Conservation (phyloP, 2,113 vertebrate genomes). For the Pterophyllum scalare region DNA sequence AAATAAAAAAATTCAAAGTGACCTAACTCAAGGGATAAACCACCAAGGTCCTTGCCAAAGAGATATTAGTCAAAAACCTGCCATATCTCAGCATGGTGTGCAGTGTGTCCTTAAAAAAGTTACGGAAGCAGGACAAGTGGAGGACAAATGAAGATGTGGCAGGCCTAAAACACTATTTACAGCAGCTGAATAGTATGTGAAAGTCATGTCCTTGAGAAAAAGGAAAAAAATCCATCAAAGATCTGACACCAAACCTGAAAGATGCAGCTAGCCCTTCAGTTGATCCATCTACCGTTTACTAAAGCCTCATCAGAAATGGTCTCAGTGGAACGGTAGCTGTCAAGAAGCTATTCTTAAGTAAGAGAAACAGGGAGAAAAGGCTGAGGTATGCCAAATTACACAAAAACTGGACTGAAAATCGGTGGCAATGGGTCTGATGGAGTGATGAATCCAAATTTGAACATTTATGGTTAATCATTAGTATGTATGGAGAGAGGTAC, state of each 20-base stretch:
- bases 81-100: neutral
- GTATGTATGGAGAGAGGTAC: neutral
- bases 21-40: too few species aligned
- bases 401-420: neutral
- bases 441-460: neutral
- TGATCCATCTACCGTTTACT: neutral
- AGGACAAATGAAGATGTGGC: neutral
- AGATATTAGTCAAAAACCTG: neutral
- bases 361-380: neutral
- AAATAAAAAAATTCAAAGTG: too few species aligned
- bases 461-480: neutral
- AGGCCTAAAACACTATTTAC: neutral
- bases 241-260: neutral
- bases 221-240: fast-evolving
- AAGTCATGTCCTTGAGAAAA: neutral
- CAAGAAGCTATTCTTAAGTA: neutral
- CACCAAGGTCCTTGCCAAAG: neutral
- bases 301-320: neutral
- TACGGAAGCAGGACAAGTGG: neutral
- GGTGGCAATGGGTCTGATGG: neutral
- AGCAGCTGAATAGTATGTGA: neutral
- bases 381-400: neutral
- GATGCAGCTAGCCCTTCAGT: neutral
- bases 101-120: neutral
- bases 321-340: neutral